Base-by-base conservation (phyloP, 2,888 invertebrate genomes). In the Drosophila gaucha region DNA sequence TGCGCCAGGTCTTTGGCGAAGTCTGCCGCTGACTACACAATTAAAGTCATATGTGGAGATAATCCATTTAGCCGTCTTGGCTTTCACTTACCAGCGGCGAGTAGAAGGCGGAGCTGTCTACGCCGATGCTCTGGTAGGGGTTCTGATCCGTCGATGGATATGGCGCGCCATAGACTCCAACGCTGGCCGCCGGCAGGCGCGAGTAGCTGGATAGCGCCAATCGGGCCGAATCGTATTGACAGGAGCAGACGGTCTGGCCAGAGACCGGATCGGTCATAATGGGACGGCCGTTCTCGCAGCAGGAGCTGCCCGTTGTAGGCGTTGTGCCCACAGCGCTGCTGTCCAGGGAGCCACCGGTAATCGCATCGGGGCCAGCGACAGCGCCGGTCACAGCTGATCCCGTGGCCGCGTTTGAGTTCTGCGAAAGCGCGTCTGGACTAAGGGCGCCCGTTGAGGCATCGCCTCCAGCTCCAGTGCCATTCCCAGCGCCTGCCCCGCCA, bases 71-170 rank as follows among this genome's bases (percentile, higher is more conserved):
- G 73, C 73, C 71, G 70, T 73, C 66, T 63, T 73, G 73, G 64
- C 71, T 83, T 76, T 56, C 89, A 95, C 97, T 95, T 94, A 98
- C 98, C 96, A 98, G 92, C 80, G 98, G 97, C 71, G 97, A 97
- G 93, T 98, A 98, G 93, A 98, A 98, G 58, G 98, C 97, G 49
- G 98, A 97, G 90, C 97, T 97, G 91, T 97, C 97, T 88, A 97
- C 96, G 65, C 97, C 96, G 92, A 97, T 97, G 92, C 97, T 97
- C 47, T 97, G 97, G 91, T 97, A 97, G 38, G 97, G 97, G 91
- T 96, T 97, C 92, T 97, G 97, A 91, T 97, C 97, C 65, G 96
- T 96, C 79, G 96, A 96, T 55, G 96, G 97, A 92, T 97, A 97
- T 14, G 97, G 96, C 52, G 97, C 94, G 70, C 96, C 96, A 92